These are phyloP conservation scores for Zapornia atra DNA, from an alignment of 2,113 vertebrate species.

Conservation along the genomic window DNA sequence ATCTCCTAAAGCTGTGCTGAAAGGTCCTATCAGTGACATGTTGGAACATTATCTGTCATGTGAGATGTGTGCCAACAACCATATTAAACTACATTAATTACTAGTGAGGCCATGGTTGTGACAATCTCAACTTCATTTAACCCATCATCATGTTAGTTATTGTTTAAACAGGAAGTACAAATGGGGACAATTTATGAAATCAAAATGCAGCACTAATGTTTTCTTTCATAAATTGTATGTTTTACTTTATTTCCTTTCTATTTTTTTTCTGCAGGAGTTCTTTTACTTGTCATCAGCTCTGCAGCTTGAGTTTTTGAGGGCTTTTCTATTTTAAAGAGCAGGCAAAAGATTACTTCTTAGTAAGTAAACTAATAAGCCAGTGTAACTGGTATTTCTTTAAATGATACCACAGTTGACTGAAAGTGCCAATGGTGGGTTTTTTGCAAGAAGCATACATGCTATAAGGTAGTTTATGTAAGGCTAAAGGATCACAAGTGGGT, in stretches of 20 bases:
- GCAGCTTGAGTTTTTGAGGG: not conserved
- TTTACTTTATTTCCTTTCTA: conserved; percentile 16
- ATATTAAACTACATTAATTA: conserved; percentile 73
- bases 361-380: not conserved
- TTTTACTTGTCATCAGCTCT: conserved; percentile 15
- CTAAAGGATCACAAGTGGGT: not conserved
- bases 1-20: conserved; percentile 74
- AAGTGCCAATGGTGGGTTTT: not conserved
- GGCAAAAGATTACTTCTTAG: not conserved
- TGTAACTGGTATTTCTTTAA: not conserved
- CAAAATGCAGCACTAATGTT: conserved; percentile 24
- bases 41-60: conserved; percentile 84
- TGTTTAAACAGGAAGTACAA: conserved; percentile 70
- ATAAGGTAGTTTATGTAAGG: not conserved
- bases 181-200: conserved; percentile 51
- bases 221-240: conserved; percentile 44
- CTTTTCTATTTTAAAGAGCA: not conserved
- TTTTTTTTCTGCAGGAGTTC: not conserved
- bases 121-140: conserved; percentile 72
- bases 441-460: not conserved
- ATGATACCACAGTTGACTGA: not conserved
- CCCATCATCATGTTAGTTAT: conserved; percentile 56
- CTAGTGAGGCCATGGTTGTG: conserved; percentile 55
- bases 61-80: conserved; percentile 75
- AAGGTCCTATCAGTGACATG: conserved; percentile 77